Evolutionary conservation across 2,797 vertebrate species (phyloP).

Genomic region (Cottoperca gobio): DNA sequence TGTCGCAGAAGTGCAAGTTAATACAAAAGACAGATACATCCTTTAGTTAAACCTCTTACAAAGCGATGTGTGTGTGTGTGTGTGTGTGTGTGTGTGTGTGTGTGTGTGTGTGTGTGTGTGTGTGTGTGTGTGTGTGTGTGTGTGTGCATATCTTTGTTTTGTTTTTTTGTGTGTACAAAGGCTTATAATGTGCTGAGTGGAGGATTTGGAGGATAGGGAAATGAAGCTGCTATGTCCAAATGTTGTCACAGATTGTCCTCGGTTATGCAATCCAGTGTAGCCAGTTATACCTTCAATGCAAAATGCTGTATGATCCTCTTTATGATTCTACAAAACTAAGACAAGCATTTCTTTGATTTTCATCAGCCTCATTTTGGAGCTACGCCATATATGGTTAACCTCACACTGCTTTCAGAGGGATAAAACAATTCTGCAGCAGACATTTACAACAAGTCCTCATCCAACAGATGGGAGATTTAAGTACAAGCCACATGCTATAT

Average conservation of each 20-base stretch:
- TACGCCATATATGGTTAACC: conserved; percentile 29
- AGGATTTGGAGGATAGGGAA: conserved; percentile 52
- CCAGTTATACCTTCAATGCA: conserved; percentile 30
- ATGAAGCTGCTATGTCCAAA: conserved; percentile 51
- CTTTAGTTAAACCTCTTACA: conserved; percentile 24
- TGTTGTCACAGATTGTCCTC: conserved; percentile 41
- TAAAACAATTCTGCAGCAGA: conserved; percentile 36
- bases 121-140: conserved; percentile 30
- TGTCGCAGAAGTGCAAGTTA: neutral
- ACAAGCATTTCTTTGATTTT: conserved; percentile 28
- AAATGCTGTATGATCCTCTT: conserved; percentile 20
- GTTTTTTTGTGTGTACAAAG: conserved; percentile 39
- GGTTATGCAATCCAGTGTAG: conserved; percentile 46
- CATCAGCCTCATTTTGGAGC: conserved; percentile 36
- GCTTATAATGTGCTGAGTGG: conserved; percentile 61
- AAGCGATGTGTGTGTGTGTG: neutral
- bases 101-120: conserved; percentile 19
- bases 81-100: neutral
- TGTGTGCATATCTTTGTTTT: conserved; percentile 38
- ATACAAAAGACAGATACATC: conserved; percentile 10
- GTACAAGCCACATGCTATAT: conserved; percentile 52
- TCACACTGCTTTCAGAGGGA: conserved; percentile 34
- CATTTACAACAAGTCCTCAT: conserved; percentile 49
- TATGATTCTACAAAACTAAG: conserved; percentile 15
- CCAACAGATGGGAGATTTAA: conserved; percentile 68